Evolutionary conservation across 2,888 invertebrate species (phyloP).

Genomic region (Agapetus fuscipes): DNA sequence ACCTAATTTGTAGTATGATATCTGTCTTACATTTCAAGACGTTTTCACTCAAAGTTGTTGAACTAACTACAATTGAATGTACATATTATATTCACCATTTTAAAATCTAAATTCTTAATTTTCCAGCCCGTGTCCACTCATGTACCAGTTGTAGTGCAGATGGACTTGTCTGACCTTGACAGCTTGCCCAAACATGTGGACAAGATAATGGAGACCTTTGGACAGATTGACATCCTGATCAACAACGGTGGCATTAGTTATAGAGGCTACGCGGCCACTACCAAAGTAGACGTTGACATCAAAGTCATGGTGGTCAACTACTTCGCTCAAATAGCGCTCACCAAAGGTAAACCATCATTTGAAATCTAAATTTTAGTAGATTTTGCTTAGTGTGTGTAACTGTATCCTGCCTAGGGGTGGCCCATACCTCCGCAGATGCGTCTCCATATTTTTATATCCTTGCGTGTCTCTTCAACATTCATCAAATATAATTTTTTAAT

Average conservation of each 20-base stretch:
- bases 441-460: too few relatives aligned
- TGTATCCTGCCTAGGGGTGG: slow-evolving; percentile 1
- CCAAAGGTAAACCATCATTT: slow-evolving; percentile 59
- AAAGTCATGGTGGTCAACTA: slow-evolving; percentile 91
- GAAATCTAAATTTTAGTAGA: not conserved
- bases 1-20: too few relatives aligned
- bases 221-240: slow-evolving; percentile 75
- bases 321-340: slow-evolving; percentile 84
- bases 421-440: too few relatives aligned
- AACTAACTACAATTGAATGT: too few relatives aligned
- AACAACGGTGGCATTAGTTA: slow-evolving; percentile 89
- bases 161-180: slow-evolving; percentile 68
- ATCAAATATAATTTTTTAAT: too few relatives aligned
- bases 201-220: slow-evolving; percentile 59
- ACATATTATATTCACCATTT: too few relatives aligned
- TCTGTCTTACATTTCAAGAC: too few relatives aligned
- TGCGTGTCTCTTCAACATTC: too few relatives aligned
- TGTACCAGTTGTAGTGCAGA: slow-evolving; percentile 60
- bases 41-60: too few relatives aligned
- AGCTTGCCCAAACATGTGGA: slow-evolving; percentile 51
- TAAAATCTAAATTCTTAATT: too few relatives aligned
- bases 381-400: too few relatives aligned
- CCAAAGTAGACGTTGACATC: slow-evolving; percentile 71
- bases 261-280: slow-evolving; percentile 64
- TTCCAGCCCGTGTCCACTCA: slow-evolving; percentile 49